Evolutionary conservation across 2,113 vertebrate species (phyloP), one percentile per base, ranked within the genome.

Genomic region (Callaeas wilsoni): DNA sequence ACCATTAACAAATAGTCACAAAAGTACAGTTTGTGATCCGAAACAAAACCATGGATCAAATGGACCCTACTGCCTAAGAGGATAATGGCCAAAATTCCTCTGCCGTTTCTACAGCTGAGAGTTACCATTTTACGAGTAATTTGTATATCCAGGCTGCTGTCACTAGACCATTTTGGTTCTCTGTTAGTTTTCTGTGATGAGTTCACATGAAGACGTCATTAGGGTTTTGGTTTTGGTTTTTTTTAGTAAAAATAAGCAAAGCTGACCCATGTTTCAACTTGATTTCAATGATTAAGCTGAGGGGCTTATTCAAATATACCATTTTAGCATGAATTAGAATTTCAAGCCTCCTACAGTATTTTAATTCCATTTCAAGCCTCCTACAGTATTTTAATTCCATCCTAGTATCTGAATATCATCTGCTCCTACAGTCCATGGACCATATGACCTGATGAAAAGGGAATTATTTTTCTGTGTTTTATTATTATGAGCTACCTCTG

Each of bases 241-340:
- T 87, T 95, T 68, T 56, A 59, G 84, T 23, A 53, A 68, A 88
- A 97, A 63, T 68, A 71, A 82, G 41, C 82, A 96, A 89, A 23
- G 37, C 39, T 84, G 80, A 91, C 62, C 86, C 35, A 47, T 91
- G 46, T 84, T 97, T 95, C 87, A 90, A 22, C 83, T 78, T 89
- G 55, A 33, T 97, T 95, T 87, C 92, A 55, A 6, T 47, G 53
- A 94, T 90, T 96, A 94, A 94, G 90, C 60, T 94, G 62, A 93
- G 67, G 78, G 78, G 65, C 57, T 96, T 81, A 95, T 95, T 95
- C 91, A 87, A 50, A 87, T 91, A 57, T 20, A 84, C 41, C 44
- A 25, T 93, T 97, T 95, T 90, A 94, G 91, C 68, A 97, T 93
- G 81, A 95, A 94, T 65, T 25, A 47, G 35, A 55, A 87, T 91